These are phyloP conservation scores for Eptatretus burgeri DNA, from an alignment of 2,113 vertebrate genomes.

Conservation along the genomic window DNA sequence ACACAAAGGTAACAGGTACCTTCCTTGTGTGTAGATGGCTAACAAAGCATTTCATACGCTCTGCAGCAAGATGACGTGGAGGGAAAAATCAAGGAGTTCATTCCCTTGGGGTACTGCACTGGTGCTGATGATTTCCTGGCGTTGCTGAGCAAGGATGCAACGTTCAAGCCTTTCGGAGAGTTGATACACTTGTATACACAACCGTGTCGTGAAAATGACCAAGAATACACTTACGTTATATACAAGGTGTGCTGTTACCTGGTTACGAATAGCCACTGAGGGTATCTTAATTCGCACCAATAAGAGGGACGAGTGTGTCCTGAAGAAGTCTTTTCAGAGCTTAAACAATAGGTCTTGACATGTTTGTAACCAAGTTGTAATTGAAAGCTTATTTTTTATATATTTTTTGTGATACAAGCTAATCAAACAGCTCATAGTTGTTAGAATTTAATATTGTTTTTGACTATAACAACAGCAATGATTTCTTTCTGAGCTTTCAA, in stretches of 20 bases:
- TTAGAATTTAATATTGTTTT: conserved; percentile 14
- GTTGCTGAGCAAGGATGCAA: conserved; percentile 65
- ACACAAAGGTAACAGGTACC: too few species aligned
- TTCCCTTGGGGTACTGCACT: conserved; percentile 59
- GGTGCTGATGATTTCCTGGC: conserved; percentile 68
- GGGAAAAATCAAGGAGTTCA: conserved; percentile 59
- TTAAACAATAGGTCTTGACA: conserved; percentile 12
- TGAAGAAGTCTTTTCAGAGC: conserved; percentile 7
- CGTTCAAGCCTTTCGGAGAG: conserved; percentile 68
- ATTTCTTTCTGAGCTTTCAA: conserved; percentile 17
- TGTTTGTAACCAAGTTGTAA: too few species aligned
- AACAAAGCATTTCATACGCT: conserved; percentile 3
- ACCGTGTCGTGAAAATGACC: conserved; percentile 51
- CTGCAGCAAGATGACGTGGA: conserved; percentile 57
- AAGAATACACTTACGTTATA: conserved; percentile 56
- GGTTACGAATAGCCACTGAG: conserved; percentile 8
- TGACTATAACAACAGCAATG: conserved; percentile 8
- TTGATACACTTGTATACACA: conserved; percentile 53
- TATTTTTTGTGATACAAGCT: too few species aligned
- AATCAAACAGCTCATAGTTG: conserved; percentile 14
- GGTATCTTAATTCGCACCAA: background rate
- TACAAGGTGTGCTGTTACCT: conserved; percentile 36
- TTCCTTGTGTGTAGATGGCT: too few species aligned
- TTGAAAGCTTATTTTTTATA: too few species aligned
- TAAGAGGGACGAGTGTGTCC: conserved; percentile 8